Percentiles rank a stretch among this genome's conserved stretches.
These are phyloP conservation scores for Synanthedon vespiformis DNA, from an alignment of 2,888 invertebrate species.

Conservation along the genomic window DNA sequence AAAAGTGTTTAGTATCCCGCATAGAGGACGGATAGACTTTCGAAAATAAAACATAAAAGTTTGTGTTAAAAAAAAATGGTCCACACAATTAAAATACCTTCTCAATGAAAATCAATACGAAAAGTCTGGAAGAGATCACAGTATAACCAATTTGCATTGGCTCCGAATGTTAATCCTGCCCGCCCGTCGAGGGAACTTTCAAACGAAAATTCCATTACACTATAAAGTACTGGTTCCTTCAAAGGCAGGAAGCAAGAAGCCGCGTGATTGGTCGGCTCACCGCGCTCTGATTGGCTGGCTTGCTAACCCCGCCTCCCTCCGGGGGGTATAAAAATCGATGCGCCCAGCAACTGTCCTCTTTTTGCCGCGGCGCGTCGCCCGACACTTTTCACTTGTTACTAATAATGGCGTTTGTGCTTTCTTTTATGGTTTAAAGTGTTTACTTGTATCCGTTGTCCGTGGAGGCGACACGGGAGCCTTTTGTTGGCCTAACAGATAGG, in stretches of 20 bases:
- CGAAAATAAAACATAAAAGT: not conserved
- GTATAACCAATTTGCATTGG: constrained; percentile 48
- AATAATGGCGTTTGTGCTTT: constrained; percentile 61
- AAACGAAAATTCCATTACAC: constrained; percentile 66
- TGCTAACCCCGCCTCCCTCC: constrained; percentile 53
- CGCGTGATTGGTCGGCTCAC: constrained; percentile 60
- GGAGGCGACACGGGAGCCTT: constrained; percentile 50
- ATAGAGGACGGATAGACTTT: too few species aligned
- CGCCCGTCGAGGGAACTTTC: constrained; percentile 31
- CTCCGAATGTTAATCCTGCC: constrained; percentile 44
- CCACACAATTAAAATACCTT: not conserved
- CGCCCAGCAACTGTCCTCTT: constrained; percentile 39
- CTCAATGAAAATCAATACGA: not conserved
- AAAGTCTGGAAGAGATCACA: constrained; percentile 15
- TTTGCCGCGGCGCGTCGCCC: constrained; percentile 48
- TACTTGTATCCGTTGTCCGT: constrained; percentile 60
- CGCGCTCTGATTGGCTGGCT: constrained; percentile 57
- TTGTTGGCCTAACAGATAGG: constrained; percentile 46
- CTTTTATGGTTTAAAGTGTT: constrained; percentile 62
- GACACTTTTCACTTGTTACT: constrained; percentile 59
- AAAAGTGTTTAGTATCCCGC: too few species aligned
- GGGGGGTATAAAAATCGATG: constrained; percentile 68
- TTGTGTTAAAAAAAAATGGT: not conserved
- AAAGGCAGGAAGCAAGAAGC: constrained; percentile 49
- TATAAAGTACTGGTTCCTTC: constrained; percentile 32